Evolutionary conservation across 2,113 vertebrate genomes (phyloP), one percentile per base, ranked within the genome.

Genomic region (Carassius auratus): DNA sequence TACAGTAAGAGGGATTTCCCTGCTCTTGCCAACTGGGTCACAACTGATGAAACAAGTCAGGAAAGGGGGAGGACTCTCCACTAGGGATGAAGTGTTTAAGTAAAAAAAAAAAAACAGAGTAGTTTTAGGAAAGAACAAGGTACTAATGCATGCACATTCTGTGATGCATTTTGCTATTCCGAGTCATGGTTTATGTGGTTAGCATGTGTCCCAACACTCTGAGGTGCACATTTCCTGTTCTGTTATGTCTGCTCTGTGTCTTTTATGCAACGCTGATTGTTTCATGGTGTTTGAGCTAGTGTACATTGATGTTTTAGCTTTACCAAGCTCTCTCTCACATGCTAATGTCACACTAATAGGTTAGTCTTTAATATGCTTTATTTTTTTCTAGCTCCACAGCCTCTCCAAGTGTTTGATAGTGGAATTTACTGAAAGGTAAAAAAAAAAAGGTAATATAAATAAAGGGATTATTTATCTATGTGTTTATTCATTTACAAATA

Each of bases 331-430:
- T 69, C 17, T 69, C 66, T 71, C 30, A 36, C 30, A 38, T 69
- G 68, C 33, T 21, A 38, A 38, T 71, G 12, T 73, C 6, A 23
- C 21, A 15, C 52, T 14, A 4, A 50, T n/a, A 36, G 8, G 76
- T 5, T 55, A 5, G 23, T 61, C 1, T 17, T 48, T 15, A 19
- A 19, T 12, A 26, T 1, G 7, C n/a, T 64, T 30, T 30, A 30
- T 30, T 30, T 30, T 30, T 45, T 45, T 48, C 14, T 26, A 80
- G 76, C 82, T 81, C 66, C 52, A 84, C 66, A 87, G 86, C 86
- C 52, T 69, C 83, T 71, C 69, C 82, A 19, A 81, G 83, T 76
- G 76, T 45, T 75, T n/a, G 26, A 30, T 57, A 68, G 38, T 48
- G 7, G 38, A 45, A 81, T 45, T 50, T 50, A 50, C 3, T 50